Percentiles rank a stretch among this genome's conserved stretches.
These are phyloP conservation scores for Pelvicachromis taeniatus DNA, from an alignment of 2,113 vertebrate genomes.

Conservation along the genomic window DNA sequence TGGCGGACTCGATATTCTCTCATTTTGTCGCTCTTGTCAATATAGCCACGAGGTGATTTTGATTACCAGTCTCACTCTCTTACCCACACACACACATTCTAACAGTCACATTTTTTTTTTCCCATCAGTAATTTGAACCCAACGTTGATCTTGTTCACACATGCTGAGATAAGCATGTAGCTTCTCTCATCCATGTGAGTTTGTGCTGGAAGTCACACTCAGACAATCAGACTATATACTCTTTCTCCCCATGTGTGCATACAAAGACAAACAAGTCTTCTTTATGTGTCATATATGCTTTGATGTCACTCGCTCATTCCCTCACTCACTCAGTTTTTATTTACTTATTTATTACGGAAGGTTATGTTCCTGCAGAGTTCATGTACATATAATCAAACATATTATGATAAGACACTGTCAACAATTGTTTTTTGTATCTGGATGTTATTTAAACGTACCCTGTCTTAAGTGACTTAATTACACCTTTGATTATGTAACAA, in stretches of 20 bases:
- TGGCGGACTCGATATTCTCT: background rate
- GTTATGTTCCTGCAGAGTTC: background rate
- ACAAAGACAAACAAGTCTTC: background rate
- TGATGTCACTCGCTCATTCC: background rate
- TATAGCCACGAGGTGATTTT: background rate
- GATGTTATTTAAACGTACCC: background rate
- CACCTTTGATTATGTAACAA: background rate
- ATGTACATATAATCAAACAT: background rate
- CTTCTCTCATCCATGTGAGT: background rate
- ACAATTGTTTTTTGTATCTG: background rate
- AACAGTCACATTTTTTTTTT: background rate
- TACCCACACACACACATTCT: background rate
- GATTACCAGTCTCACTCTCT: background rate
- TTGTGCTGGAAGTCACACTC: background rate
- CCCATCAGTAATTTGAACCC: background rate
- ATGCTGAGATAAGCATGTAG: background rate
- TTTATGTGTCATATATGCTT: background rate
- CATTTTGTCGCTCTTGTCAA: background rate
- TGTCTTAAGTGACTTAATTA: background rate
- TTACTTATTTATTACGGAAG: background rate
- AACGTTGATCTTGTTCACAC: background rate
- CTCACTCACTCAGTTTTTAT: too few species aligned
- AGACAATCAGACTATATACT: background rate
- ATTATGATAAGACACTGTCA: background rate
- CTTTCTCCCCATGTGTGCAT: background rate